Percentiles rank a stretch among this genome's conserved stretches.
phyloP scores from a whole-genome alignment of 30 jellyfish, hydroid and myxozoan species.

The Aurelia coerulea region DNA sequence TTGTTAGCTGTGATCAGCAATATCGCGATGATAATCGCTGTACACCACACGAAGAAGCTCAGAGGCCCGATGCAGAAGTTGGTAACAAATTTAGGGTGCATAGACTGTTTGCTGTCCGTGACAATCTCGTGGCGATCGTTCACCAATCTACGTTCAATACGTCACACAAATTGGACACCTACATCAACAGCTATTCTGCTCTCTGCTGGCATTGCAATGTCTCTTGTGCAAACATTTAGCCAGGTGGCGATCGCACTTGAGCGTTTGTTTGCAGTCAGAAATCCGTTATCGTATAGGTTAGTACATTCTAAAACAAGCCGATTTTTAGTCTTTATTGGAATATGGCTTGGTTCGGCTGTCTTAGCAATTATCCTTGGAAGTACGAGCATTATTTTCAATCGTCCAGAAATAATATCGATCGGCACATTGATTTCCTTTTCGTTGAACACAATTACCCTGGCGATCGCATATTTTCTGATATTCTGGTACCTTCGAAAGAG shows the following conservation, averaged over 20 bases:
- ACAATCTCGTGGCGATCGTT: conserved; percentile 18
- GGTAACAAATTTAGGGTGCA: conserved; percentile 35
- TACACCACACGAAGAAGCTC: conserved; percentile 14
- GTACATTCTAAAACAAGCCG: conserved; percentile 16
- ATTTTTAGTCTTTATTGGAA: not conserved
- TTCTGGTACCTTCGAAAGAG: not conserved
- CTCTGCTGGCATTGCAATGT: conserved; percentile 18
- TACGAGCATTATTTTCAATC: not conserved
- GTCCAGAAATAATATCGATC: not conserved
- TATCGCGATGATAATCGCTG: conserved; percentile 7
- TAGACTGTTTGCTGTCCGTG: conserved; percentile 12
- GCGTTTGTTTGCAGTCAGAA: conserved; percentile 12
- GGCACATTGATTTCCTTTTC: conserved; percentile 8
- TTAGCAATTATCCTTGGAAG: conserved; percentile 13
- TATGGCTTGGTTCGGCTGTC: conserved; percentile 30
- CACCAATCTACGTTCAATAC: not conserved
- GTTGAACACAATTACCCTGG: not conserved
- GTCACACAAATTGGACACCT: not conserved
- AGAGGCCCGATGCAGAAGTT: conserved; percentile 31
- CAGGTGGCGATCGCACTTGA: conserved; percentile 27
- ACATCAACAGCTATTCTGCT: conserved; percentile 9
- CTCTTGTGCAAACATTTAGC: conserved; percentile 24
- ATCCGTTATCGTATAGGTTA: conserved; percentile 16
- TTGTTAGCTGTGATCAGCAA: not conserved
- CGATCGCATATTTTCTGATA: not conserved